phyloP scores from a whole-genome alignment of 2,888 invertebrate species.

The Pandemis heparana region DNA sequence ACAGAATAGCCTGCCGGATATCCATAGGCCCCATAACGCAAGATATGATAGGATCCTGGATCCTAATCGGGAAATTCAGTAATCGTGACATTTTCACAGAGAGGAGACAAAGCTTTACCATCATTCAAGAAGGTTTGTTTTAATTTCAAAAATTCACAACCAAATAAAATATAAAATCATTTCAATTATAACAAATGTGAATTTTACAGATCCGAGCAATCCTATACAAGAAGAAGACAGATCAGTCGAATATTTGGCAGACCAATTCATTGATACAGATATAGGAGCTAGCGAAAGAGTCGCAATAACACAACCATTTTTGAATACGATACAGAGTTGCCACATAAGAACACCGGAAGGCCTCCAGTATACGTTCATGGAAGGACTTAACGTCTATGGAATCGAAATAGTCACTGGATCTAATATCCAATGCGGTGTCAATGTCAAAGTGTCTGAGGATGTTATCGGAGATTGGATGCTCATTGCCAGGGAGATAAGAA shows the following conservation, averaged over 20 bases:
- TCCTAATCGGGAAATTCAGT: constrained; percentile 42
- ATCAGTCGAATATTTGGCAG: constrained; percentile 20
- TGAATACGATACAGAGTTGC: constrained; percentile 31
- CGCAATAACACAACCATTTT: constrained; percentile 7
- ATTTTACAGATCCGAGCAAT: constrained; percentile 42
- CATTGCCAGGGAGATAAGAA: constrained; percentile 31
- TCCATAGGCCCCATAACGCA: constrained; percentile 44
- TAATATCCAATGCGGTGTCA: constrained; percentile 23
- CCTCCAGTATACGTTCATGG: constrained; percentile 34
- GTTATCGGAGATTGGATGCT: constrained; percentile 39
- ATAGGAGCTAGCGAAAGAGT: constrained; percentile 31
- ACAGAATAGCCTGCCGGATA: constrained; percentile 33
- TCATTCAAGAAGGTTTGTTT: constrained; percentile 43
- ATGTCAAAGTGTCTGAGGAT: constrained; percentile 30
- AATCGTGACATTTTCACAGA: constrained; percentile 38
- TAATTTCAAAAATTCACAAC: background rate
- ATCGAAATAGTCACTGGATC: constrained; percentile 18
- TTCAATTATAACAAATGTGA: background rate
- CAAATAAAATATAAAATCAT: background rate
- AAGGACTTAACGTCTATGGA: constrained; percentile 32
- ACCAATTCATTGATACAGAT: constrained; percentile 31
- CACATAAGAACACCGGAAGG: constrained; percentile 39
- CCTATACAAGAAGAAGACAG: constrained; percentile 40
- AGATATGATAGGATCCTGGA: constrained; percentile 41
- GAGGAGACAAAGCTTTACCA: constrained; percentile 30